Evolutionary conservation across 1,140 invertebrate genomes (phyloP).

Genomic region (Hestina assimilis): DNA sequence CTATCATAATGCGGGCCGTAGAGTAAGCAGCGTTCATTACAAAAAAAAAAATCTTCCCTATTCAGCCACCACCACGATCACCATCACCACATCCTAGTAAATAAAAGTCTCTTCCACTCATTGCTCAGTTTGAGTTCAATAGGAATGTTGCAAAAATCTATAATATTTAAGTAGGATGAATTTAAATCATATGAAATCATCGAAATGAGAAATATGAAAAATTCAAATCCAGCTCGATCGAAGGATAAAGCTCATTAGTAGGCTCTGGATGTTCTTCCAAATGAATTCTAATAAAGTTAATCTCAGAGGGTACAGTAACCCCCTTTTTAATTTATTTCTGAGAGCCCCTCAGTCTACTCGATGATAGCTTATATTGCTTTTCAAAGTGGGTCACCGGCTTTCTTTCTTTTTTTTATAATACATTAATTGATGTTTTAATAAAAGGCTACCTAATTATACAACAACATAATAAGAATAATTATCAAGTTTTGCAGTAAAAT

Average conservation of each 20-base stretch:
- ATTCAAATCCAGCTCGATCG: slow-evolving; percentile 12
- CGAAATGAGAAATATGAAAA: background rate
- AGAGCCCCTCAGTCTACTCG: slow-evolving; percentile 38
- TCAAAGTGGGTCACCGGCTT: slow-evolving; percentile 37
- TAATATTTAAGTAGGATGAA: background rate
- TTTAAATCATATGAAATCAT: background rate
- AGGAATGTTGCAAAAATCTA: no score
- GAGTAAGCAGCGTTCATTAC: no score
- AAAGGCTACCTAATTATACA: background rate
- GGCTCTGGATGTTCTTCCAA: slow-evolving; percentile 41
- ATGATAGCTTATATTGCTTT: slow-evolving; percentile 40
- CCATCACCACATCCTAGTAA: no score
- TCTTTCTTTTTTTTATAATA: slow-evolving; percentile 25
- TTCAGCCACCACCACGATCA: no score
- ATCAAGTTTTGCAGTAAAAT: no score
- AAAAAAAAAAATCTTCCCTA: no score
- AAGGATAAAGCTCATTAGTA: slow-evolving; percentile 51
- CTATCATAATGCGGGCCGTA: no score
- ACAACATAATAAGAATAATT: no score
- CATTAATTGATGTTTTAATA: background rate
- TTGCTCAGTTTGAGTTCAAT: no score
- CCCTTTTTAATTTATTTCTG: slow-evolving; percentile 51
- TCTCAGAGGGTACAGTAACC: slow-evolving; percentile 34
- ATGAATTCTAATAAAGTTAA: slow-evolving; percentile 71
- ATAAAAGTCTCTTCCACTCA: no score